These are phyloP conservation scores for Epicampocera succincta DNA, from an alignment of 2,888 invertebrate species.

Conservation along the genomic window DNA sequence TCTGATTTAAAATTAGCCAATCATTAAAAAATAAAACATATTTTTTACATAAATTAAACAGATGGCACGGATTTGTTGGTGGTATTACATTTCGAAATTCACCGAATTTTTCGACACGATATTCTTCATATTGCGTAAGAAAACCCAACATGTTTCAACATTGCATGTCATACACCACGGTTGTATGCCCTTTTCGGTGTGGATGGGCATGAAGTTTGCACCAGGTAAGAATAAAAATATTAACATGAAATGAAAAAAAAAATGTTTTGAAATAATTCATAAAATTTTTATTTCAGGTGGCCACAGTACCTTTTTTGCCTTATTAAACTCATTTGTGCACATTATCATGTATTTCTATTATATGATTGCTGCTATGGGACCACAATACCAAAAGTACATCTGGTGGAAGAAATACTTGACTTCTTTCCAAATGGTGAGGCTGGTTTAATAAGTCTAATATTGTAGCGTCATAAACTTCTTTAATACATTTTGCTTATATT, in stretches of 20 bases:
- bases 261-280: background rate
- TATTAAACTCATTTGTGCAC: conserved; percentile 97
- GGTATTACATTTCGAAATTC: conserved; percentile 98
- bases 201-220: conserved; percentile 97
- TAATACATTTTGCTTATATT: conserved; percentile 38
- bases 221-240: conserved; percentile 85
- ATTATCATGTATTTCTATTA: conserved; percentile 99
- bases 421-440: conserved; percentile 94
- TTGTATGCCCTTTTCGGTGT: conserved; percentile 97
- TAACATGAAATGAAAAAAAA: background rate
- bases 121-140: conserved; percentile 97
- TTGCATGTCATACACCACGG: conserved; percentile 98
- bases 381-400: conserved; percentile 94
- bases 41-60: conserved; percentile 78
- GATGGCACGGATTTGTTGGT: conserved; percentile 97
- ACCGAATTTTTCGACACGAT: conserved; percentile 98
- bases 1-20: no score
- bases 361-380: conserved; percentile 97
- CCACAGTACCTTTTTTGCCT: conserved; percentile 97
- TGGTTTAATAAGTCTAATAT: background rate
- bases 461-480: no score
- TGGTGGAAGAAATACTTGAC: conserved; percentile 99
- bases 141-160: conserved; percentile 95
- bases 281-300: conserved; percentile 86
- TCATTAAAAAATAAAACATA: no score